Percentiles rank a stretch among this genome's conserved stretches.
These are phyloP conservation scores for Drusus annulatus DNA, from an alignment of 1,140 invertebrate species.

Conservation along the genomic window DNA sequence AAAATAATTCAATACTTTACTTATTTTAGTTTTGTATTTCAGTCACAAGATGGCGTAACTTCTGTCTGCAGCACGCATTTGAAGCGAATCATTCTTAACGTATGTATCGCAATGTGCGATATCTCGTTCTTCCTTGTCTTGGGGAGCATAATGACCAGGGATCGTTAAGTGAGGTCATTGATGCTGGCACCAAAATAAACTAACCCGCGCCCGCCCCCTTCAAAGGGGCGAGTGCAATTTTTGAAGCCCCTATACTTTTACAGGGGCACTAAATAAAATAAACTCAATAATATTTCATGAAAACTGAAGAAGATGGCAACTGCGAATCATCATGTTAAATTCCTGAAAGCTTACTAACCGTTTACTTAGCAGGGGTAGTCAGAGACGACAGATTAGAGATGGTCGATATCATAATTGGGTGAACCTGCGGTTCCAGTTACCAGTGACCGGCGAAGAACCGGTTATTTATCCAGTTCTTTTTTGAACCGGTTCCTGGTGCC, in stretches of 20 bases:
- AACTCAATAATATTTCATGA: no score
- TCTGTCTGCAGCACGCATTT: not conserved
- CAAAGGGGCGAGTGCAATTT: conserved; percentile 76
- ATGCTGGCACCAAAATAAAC: conserved; percentile 75
- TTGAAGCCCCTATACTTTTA: conserved; percentile 77
- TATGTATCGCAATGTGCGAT: conserved; percentile 38
- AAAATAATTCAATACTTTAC: no score
- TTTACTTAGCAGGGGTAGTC: no score
- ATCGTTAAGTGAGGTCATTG: conserved; percentile 79
- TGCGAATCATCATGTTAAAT: no score
- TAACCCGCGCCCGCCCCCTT: conserved; percentile 72
- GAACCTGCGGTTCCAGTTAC: no score
- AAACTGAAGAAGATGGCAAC: no score
- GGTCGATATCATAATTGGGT: no score
- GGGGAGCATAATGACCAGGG: conserved; percentile 81
- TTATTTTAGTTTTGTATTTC: not conserved
- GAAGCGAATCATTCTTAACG: not conserved
- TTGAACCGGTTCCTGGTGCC: no score
- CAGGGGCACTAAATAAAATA: conserved; percentile 63
- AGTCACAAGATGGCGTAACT: conserved; percentile 18
- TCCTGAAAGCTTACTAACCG: no score
- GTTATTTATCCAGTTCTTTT: no score
- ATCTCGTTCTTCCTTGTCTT: conserved; percentile 73
- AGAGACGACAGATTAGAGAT: no score
- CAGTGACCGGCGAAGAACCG: no score